Evolutionary conservation across 2,888 invertebrate genomes (phyloP), one percentile per base, ranked within the genome.

Genomic region (Zhengitettix transpicula): DNA sequence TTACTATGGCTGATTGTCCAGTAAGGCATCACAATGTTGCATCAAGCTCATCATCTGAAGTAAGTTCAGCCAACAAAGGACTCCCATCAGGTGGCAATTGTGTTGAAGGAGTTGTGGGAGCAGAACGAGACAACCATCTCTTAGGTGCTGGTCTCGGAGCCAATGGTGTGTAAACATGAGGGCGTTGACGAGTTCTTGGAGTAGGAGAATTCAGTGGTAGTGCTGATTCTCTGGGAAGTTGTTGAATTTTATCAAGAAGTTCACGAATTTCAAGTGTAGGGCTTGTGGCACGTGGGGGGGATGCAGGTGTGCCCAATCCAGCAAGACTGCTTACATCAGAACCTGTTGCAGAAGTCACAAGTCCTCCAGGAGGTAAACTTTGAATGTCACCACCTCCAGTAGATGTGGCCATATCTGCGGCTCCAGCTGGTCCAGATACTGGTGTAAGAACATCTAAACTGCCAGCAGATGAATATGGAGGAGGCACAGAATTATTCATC

Each of bases 241-340:
- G 82, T 65, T 84, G 82, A 62, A 88, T 84, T 73, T 84, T 83
- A 67, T 83, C 81, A 60, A 87, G 77, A 40, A 88, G 78, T 66
- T 88, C 87, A 57, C 82, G 78, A 64, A 87, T 83, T 69, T 85
- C 84, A 65, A 83, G 78, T 12, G 87, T 88, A 9, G 89, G 89
- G 69, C 87, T 88, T n/a, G 88, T 89, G 3, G 88, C 86, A 66
- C 84, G 81, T 0, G 89, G 89, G 0, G 89, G 89, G 0, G 89
- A 89, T 65, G 80, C 81, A 41, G 83, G 83, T 10, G 83, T 82
- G 56, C 81, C 83, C 61, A 79, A 70, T 68, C 84, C 84, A 10
- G 81, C 81, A 65, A 84, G 72, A 70, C 84, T 84, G 68, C 84
- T 84, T 60, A 84, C 81, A 67, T 82, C 83, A n/a, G 83, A 83